phyloP scores from a whole-genome alignment of 92 coral and sea anemone genomes.

The Hydrozoanthus gracilis region DNA sequence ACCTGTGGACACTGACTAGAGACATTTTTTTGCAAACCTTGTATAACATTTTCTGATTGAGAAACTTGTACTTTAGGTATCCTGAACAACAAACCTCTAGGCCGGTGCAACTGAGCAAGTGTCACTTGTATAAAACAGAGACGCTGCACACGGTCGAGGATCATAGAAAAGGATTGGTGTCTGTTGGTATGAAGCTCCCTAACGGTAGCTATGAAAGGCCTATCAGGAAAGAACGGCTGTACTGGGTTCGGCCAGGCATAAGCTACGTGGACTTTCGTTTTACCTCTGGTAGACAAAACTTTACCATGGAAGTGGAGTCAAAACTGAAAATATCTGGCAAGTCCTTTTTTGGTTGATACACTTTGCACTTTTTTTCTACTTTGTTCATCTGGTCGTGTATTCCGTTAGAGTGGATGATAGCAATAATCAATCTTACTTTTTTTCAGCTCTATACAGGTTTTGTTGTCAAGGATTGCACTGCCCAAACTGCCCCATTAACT shows the following conservation, averaged over 20 bases:
- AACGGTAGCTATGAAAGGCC: constrained; percentile 79
- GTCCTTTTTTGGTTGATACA: not conserved
- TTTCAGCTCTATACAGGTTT: constrained; percentile 38
- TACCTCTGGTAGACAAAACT: not conserved
- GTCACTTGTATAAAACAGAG: constrained; percentile 65
- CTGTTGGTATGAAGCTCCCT: constrained; percentile 81
- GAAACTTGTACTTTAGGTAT: constrained; percentile 16
- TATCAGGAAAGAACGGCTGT: constrained; percentile 48
- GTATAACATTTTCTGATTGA: too few relatives aligned
- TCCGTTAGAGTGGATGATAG: too few relatives aligned
- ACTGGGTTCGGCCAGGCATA: constrained; percentile 72
- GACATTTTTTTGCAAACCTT: too few relatives aligned
- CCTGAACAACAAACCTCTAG: constrained; percentile 59
- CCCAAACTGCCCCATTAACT: constrained; percentile 45
- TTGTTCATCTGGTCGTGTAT: too few relatives aligned
- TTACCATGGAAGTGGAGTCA: constrained; percentile 21
- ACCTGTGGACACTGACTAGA: too few relatives aligned
- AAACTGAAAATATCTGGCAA: constrained; percentile 30
- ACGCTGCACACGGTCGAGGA: constrained; percentile 67
- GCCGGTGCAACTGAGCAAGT: constrained; percentile 64
- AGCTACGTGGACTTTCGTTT: constrained; percentile 31
- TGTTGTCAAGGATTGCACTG: constrained; percentile 77
- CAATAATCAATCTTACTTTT: too few relatives aligned
- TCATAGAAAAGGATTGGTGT: constrained; percentile 53
- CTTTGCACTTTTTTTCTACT: too few relatives aligned